These are phyloP conservation scores for Synchiropus splendidus DNA, from an alignment of 2,113 vertebrate genomes.

Conservation along the genomic window DNA sequence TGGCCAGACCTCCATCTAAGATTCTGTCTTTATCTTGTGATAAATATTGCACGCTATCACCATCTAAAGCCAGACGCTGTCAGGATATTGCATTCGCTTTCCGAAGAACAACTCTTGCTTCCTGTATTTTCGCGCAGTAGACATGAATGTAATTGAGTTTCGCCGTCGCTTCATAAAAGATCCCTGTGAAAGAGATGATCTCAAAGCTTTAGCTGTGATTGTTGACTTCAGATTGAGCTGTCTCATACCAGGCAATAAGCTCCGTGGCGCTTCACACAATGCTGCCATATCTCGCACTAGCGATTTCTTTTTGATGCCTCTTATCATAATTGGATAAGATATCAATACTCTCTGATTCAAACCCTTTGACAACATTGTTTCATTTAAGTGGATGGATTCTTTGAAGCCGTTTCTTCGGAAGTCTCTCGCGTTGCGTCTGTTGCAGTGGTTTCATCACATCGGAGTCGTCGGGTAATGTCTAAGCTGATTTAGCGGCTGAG, in stretches of 20 bases:
- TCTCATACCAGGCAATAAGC: no score
- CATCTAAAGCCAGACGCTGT: no score
- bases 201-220: no score
- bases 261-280: constrained; percentile 10
- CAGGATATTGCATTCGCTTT: no score
- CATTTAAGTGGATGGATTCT: constrained; percentile 16
- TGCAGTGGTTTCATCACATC: constrained; percentile 22
- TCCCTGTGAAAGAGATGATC: no score
- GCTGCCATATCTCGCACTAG: background rate
- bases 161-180: no score
- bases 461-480: constrained; percentile 31
- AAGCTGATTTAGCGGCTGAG: constrained; percentile 21
- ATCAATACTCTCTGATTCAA: constrained; percentile 16
- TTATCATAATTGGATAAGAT: constrained; percentile 28
- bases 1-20: no score
- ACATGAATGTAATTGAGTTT: no score
- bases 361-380: constrained; percentile 5
- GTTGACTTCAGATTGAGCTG: no score
- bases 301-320: constrained; percentile 17
- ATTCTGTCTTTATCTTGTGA: no score
- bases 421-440: constrained; percentile 8
- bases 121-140: constrained; percentile 1
- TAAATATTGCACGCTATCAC: no score
- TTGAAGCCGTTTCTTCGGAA: constrained; percentile 7
- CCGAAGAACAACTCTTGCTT: no score